Base-by-base conservation (phyloP, 2,888 invertebrate genomes). In the Ectemnius lituratus region DNA sequence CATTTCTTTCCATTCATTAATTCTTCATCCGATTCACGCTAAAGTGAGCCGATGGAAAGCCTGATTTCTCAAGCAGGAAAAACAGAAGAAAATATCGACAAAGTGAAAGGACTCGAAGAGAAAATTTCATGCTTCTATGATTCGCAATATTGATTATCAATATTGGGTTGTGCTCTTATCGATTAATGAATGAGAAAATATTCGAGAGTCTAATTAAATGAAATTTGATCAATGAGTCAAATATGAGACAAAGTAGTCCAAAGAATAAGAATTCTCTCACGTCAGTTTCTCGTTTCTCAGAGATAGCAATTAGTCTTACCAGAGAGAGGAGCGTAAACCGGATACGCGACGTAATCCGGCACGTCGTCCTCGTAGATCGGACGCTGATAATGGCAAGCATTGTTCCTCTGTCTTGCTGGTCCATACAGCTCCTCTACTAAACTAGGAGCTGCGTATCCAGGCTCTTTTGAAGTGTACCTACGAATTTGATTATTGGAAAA, bases 301-400 rank as follows among this genome's bases (percentile, higher is more conserved):
- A 5, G 8, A 23, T 3, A 2, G 23, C 37, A 67, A 67, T 77
- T 67, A 69, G 57, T 64, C 76, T 88, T 79, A 89, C 89, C 87
- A 69, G 89, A 84, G 77, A 88, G 83, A 75, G 88, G 89, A 67
- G 87, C 81, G 74, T 88, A 89, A 69, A 88, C 83, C 69, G 88
- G 87, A 80, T 81, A 76, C 57, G 88, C 84, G 49, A 83, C 83
- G 76, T 88, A 88, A 73, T 85, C 86, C 67, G 86, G 79, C 71
- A 83, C 81, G 74, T 85, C 85, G 66, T 88, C 88, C 79, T 90
- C 89, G 82, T 89, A 90, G 79, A 88, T 88, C 57, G 90, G 87
- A 63, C 85, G 81, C 45, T 88, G 89, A 84, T 88, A 87, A 78
- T 87, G 84, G 70, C 84, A 85, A 68, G 75, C 72, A 77, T 76